These are phyloP conservation scores for Oxyura jamaicensis DNA, from an alignment of 2,113 vertebrate genomes.

Conservation along the genomic window DNA sequence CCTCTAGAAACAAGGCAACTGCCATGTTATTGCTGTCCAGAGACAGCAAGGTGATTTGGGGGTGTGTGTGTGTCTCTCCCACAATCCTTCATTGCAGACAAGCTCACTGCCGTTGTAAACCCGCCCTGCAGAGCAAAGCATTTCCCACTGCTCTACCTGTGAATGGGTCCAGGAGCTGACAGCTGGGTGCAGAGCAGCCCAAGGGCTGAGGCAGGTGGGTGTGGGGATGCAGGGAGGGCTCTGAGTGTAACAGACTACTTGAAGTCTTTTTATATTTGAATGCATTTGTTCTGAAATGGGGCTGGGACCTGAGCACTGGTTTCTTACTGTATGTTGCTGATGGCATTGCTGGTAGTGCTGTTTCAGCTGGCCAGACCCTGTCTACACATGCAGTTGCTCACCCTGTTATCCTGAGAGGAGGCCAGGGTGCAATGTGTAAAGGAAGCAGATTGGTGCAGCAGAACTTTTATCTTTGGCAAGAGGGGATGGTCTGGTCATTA, in stretches of 20 bases:
- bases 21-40: slow-evolving; percentile 44
- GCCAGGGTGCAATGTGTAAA: neutral
- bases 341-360: neutral
- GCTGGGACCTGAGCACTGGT: neutral
- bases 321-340: neutral
- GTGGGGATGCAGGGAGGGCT: neutral
- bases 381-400: neutral
- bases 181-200: neutral
- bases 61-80: slow-evolving; percentile 9
- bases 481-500: neutral
- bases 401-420: neutral
- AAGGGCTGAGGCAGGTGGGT: neutral
- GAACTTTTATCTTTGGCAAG: neutral
- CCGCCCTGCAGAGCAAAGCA: neutral
- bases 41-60: slow-evolving; percentile 17
- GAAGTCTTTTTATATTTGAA: neutral
- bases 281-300: neutral
- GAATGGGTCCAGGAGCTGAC: neutral
- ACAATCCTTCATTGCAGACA: slow-evolving; percentile 77
- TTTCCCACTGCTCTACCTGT: neutral
- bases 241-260: neutral
- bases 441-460: neutral
- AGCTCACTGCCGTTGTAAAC: neutral
- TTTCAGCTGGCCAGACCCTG: neutral
- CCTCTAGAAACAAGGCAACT: neutral